Conservation (phyloP, 2,113 vertebrate species). For the Petaurus breviceps region DNA sequence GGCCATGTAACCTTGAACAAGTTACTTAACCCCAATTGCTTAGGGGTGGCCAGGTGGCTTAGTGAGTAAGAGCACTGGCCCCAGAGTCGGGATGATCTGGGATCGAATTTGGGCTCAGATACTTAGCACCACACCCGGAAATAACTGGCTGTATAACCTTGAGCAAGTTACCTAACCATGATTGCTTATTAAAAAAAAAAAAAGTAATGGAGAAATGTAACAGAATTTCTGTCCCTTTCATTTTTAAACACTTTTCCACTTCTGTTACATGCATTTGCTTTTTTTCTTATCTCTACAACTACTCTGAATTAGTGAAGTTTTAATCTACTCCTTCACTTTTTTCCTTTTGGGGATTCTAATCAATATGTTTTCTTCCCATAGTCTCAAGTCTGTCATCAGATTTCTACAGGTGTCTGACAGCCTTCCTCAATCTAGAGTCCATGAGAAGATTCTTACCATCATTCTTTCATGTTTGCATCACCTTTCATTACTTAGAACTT, state of each 20-base stretch:
- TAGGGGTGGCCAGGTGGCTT: no score
- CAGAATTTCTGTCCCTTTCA: background rate
- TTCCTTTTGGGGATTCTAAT: background rate
- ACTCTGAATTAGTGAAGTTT: background rate
- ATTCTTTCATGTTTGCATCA: background rate
- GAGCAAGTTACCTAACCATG: no score
- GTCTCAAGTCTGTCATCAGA: background rate
- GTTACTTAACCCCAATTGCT: no score
- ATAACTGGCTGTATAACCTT: no score
- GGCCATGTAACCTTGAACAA: no score
- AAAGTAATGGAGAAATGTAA: background rate
- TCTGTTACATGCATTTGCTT: background rate
- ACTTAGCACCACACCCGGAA: no score
- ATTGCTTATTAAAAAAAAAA: no score
- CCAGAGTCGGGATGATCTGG: no score
- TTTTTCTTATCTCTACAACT: background rate
- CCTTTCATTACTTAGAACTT: conserved; percentile 37
- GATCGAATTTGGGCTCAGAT: no score
- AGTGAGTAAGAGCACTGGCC: no score
- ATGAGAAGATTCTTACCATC: background rate
- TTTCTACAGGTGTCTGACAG: background rate
- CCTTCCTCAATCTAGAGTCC: background rate
- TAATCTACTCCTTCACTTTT: background rate
- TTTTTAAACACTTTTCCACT: background rate
- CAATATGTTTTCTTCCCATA: background rate